Percentiles rank a stretch among this genome's conserved stretches.
These are phyloP conservation scores for Urophycis tenuis DNA, from an alignment of 2,797 vertebrate species.

Conservation along the genomic window DNA sequence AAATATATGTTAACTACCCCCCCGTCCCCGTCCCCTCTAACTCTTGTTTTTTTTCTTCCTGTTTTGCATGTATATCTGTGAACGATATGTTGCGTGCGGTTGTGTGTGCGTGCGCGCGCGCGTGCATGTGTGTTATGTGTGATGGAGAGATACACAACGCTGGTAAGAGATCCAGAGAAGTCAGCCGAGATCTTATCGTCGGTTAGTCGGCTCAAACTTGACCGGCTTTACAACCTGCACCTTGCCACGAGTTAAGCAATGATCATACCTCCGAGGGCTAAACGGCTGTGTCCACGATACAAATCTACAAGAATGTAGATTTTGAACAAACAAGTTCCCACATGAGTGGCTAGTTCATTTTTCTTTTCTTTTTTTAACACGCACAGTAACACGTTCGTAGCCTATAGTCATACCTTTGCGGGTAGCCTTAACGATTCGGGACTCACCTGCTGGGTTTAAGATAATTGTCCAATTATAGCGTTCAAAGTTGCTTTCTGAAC, in stretches of 20 bases:
- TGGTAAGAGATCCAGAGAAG: neutral
- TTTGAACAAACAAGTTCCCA: neutral
- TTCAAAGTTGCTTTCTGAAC: neutral
- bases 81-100: conserved; percentile 4
- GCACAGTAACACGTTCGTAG: neutral
- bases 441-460: neutral
- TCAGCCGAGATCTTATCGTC: neutral
- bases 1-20: no score
- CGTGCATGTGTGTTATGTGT: neutral
- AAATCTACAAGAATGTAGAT: neutral
- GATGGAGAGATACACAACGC: neutral
- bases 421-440: neutral
- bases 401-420: neutral
- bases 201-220: neutral
- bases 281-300: neutral
- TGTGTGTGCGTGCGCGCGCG: neutral
- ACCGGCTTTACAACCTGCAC: neutral
- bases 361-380: no score
- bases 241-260: neutral
- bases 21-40: no score
- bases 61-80: neutral
- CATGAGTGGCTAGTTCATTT: no score
- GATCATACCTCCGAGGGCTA: neutral
- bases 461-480: neutral
- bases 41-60: neutral